Evolutionary conservation across 2,797 vertebrate species (phyloP).

Genomic region (Rhinatrema bivittatum): DNA sequence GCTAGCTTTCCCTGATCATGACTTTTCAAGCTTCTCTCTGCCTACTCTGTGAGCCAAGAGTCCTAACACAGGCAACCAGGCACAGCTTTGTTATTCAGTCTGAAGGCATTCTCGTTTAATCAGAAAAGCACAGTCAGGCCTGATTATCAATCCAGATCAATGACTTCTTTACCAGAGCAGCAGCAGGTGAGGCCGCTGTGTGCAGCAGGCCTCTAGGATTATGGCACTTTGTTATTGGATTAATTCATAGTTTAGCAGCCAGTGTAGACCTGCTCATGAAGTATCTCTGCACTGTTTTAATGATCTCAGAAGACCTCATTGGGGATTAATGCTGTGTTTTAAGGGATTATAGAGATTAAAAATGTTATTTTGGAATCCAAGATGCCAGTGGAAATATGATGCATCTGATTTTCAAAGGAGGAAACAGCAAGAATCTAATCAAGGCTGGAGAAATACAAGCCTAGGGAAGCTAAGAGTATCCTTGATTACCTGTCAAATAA

Average conservation of each 20-base stretch:
- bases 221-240: slow-evolving; percentile 39
- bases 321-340: slow-evolving; percentile 43
- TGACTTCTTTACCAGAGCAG: too few species aligned
- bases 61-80: too few species aligned
- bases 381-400: slow-evolving; percentile 3
- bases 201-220: slow-evolving; percentile 27
- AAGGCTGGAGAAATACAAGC: neutral
- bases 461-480: fast-evolving
- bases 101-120: too few species aligned
- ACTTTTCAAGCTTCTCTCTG: too few species aligned
- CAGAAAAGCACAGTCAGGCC: too few species aligned
- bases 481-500: too few species aligned
- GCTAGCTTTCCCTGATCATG: too few species aligned
- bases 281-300: slow-evolving; percentile 27
- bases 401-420: neutral
- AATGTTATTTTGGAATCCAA: slow-evolving; percentile 1
- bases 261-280: slow-evolving; percentile 1
- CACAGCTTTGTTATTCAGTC: too few species aligned
- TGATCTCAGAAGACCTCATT: slow-evolving; percentile 20
- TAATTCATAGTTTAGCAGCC: slow-evolving; percentile 31
- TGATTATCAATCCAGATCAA: too few species aligned
- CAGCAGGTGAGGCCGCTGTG: slow-evolving; percentile 3
- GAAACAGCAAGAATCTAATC: neutral
- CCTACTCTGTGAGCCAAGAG: too few species aligned
- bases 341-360: slow-evolving; percentile 41